Conservation (phyloP, 2,888 invertebrate species). For the Ophioninae sp. region DNA sequence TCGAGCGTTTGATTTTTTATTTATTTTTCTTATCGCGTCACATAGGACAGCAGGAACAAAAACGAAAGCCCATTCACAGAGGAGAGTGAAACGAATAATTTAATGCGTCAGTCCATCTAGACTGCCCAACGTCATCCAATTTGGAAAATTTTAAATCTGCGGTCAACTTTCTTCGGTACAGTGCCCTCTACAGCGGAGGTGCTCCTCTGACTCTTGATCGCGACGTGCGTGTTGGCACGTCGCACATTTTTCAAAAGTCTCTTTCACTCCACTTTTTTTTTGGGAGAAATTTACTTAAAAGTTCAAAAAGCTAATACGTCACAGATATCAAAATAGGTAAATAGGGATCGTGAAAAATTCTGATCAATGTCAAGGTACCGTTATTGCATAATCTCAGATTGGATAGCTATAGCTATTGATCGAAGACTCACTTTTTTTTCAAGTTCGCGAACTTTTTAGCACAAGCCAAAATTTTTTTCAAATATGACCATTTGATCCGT, state of each 20-base stretch:
- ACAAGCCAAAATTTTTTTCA: neutral
- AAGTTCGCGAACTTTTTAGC: neutral
- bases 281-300: conserved; percentile 31
- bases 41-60: neutral
- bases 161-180: conserved; percentile 27
- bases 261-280: neutral
- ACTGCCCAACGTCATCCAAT: conserved; percentile 52
- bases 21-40: neutral
- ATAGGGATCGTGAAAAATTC: conserved; percentile 9
- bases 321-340: conserved; percentile 3
- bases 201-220: conserved; percentile 19
- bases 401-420: neutral
- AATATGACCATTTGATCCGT: too few species aligned
- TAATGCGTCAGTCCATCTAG: conserved; percentile 4
- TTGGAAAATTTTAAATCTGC: conserved; percentile 20
- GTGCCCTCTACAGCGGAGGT: neutral
- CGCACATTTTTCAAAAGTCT: neutral
- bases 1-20: too few species aligned
- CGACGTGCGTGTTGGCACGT: conserved; percentile 54
- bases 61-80: neutral
- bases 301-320: conserved; percentile 12
- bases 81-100: conserved; percentile 11
- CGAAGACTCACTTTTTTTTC: neutral
- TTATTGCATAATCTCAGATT: conserved; percentile 6
- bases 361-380: neutral